Evolutionary conservation across 2,888 invertebrate genomes (phyloP), one percentile per base, ranked within the genome.

Genomic region (Arctia plantaginis): DNA sequence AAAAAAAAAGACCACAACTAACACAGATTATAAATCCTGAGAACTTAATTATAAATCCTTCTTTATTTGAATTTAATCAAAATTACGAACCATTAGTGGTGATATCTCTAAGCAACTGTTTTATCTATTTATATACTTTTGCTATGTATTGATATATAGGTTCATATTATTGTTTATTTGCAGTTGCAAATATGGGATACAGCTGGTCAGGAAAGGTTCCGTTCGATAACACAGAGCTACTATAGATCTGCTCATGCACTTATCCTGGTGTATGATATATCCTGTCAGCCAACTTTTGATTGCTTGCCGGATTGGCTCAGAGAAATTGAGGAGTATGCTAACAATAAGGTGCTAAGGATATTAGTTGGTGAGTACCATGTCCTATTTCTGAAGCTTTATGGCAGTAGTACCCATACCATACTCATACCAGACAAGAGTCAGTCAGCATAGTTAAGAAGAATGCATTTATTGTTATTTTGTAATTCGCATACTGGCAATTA

Each of bases 161-260:
- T 30, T 33, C 7, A n/a, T 47, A 15, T 30, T 6, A 30, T 62
- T 30, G 0, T 44, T 51, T 66, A 44, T 59, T 78, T 92, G 89
- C 87, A 99, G 99, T 96, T 99, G 76, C 99, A 99, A 97, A 99
- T 99, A 91, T 99, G 99, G 99, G 99, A 99, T 90, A 99, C 99
- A 20, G 99, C 99, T 2, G 99, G 99, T 0, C 99, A 99, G 93
- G 99, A 99, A 92, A 96, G 98, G 84, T 99, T 99, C 93, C 97
- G 99, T 74, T 99, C 99, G 7, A 99, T 99, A 84, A 99, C 99
- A 2, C 99, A 99, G 93, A 99, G 99, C 92, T 99, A 99, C 94
- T 99, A 99, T 92, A 96, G 99, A 86, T 99, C 99, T 78, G 99
- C 99, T 1, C 99, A 99, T 93, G 99, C 99, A 20, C 97, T 99